These are phyloP conservation scores for Scaeva pyrastri DNA, from an alignment of 2,888 invertebrate genomes.

Conservation along the genomic window DNA sequence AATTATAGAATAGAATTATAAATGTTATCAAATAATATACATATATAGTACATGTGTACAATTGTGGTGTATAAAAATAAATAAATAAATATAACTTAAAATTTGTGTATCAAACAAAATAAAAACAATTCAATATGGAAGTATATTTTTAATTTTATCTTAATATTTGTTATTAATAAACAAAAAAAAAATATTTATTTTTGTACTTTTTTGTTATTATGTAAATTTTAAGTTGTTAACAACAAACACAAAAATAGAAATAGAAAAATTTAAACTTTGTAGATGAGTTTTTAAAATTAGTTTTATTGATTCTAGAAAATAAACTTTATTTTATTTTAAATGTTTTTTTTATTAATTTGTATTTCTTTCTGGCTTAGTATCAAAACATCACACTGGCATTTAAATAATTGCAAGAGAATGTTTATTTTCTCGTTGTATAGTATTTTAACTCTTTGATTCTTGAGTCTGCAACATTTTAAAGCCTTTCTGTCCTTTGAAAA, in stretches of 20 bases:
- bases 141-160: neutral
- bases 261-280: too few species aligned
- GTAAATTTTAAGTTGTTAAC: neutral
- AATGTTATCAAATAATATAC: conserved; percentile 59
- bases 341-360: neutral
- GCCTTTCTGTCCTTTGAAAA: too few species aligned
- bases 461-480: too few species aligned
- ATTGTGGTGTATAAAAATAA: conserved; percentile 51
- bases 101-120: conserved; percentile 5
- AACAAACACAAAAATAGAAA: too few species aligned
- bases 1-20: conserved; percentile 30
- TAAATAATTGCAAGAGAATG: too few species aligned
- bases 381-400: too few species aligned
- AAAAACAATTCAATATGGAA: neutral
- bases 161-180: neutral
- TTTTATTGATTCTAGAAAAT: neutral
- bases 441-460: too few species aligned
- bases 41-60: conserved; percentile 48
- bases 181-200: neutral
- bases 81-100: neutral
- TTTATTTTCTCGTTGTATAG: too few species aligned
- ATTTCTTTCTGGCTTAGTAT: neutral
- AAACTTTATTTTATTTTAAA: neutral
- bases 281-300: too few species aligned
- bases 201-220: neutral